A percentile compares a stretch with the other conserved stretches of the same genome.
These are phyloP conservation scores for Coelopa pilipes DNA, from an alignment of 2,888 invertebrate species.

Conservation along the genomic window DNA sequence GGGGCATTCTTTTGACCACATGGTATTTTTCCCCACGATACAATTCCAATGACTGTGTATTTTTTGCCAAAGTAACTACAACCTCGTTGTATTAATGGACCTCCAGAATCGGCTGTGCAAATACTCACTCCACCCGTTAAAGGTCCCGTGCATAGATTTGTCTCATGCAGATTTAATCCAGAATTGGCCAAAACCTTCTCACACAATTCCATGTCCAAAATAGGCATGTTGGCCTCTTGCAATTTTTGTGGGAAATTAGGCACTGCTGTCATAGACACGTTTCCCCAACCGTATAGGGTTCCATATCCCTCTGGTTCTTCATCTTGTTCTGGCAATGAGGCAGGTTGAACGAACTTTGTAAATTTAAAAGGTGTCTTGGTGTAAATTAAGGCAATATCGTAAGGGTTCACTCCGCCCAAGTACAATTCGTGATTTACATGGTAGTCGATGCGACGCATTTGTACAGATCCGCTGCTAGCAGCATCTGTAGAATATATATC, in stretches of 20 bases:
- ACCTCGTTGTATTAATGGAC: constrained; percentile 61
- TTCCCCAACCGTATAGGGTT: constrained; percentile 64
- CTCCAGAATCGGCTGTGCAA: constrained; percentile 64
- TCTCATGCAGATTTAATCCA: constrained; percentile 59
- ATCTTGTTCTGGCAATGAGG: constrained; percentile 57
- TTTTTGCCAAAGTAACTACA: constrained; percentile 49
- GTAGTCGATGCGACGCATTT: constrained; percentile 60
- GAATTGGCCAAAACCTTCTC: constrained; percentile 58
- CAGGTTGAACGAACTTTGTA: constrained; percentile 57
- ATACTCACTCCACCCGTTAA: constrained; percentile 62
- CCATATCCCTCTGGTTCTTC: constrained; percentile 56
- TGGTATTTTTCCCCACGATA: constrained; percentile 69
- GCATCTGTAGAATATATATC: constrained; percentile 56
- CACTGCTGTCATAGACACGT: constrained; percentile 61
- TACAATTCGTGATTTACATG: constrained; percentile 60
- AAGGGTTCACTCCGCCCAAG: constrained; percentile 62
- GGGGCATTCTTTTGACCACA: constrained; percentile 67
- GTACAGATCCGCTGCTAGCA: constrained; percentile 44
- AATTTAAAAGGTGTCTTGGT: constrained; percentile 58
- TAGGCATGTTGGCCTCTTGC: constrained; percentile 60
- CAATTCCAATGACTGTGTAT: constrained; percentile 66
- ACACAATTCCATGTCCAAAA: constrained; percentile 58
- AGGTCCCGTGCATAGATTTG: constrained; percentile 64
- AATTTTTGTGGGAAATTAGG: constrained; percentile 60
- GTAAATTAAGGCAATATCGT: constrained; percentile 64